Evolutionary conservation across 2,888 invertebrate species (phyloP).

Genomic region (Syritta pipiens): DNA sequence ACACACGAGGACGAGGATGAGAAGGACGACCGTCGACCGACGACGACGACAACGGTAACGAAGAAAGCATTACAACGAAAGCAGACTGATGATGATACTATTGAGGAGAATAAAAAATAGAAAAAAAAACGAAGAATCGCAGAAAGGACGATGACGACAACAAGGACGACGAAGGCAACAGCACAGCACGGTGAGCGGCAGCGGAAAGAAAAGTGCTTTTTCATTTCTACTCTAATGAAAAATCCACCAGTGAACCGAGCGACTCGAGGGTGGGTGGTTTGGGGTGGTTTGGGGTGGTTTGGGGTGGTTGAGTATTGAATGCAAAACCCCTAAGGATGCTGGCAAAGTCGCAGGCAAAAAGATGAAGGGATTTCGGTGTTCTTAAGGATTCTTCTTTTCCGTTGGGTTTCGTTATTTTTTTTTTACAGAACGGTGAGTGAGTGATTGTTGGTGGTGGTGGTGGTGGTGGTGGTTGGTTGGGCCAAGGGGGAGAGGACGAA

Average conservation of each 20-base stretch:
- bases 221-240: conserved; percentile 68
- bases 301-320: conserved; percentile 23
- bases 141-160: conserved; percentile 33
- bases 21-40: conserved; percentile 20
- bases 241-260: conserved; percentile 50
- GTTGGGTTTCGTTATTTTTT: conserved; percentile 16
- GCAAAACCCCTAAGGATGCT: conserved; percentile 64
- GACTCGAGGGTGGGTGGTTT: background rate
- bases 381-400: conserved; percentile 45
- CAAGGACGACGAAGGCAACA: background rate
- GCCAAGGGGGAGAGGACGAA: background rate
- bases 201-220: conserved; percentile 65
- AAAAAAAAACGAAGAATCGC: conserved; percentile 36
- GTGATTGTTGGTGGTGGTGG: conserved; percentile 1
- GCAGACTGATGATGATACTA: conserved; percentile 66
- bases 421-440: background rate
- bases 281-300: background rate
- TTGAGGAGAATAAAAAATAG: conserved; percentile 36
- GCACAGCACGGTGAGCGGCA: background rate
- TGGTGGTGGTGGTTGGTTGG: background rate
- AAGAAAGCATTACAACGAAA: conserved; percentile 61
- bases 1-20: background rate
- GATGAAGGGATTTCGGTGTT: conserved; percentile 64
- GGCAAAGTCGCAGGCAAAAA: conserved; percentile 46
- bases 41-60: conserved; percentile 42